Percentiles rank a stretch among this genome's conserved stretches.
phyloP scores from a whole-genome alignment of 2,797 vertebrate species.

The Holocentrus rufus region DNA sequence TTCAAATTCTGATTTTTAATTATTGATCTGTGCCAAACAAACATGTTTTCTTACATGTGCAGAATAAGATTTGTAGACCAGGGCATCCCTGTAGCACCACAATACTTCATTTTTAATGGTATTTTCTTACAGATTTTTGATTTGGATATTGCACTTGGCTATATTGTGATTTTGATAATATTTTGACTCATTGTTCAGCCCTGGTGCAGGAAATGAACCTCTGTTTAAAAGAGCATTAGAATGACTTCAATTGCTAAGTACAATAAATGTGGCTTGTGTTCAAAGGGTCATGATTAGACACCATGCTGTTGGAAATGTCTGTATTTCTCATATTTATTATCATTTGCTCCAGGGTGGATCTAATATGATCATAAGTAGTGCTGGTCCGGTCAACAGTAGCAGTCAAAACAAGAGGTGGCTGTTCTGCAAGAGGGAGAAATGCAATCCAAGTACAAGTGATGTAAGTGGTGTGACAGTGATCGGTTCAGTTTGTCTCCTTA shows the following conservation, averaged over 20 bases:
- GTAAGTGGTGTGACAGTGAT: conserved; percentile 74
- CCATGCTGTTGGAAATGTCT: background rate
- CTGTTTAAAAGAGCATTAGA: background rate
- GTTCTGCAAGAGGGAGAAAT: conserved; percentile 74
- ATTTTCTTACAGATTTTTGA: no score
- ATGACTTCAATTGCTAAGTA: background rate
- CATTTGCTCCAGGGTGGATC: conserved; percentile 83
- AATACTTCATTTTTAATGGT: no score
- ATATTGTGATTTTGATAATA: no score
- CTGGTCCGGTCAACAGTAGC: conserved; percentile 80
- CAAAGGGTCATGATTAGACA: background rate
- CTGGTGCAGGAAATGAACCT: background rate
- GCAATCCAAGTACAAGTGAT: conserved; percentile 76
- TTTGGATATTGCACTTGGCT: no score
- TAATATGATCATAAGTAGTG: conserved; percentile 83
- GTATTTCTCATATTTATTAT: background rate
- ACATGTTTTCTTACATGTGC: no score
- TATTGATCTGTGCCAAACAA: no score
- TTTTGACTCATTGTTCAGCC: no score
- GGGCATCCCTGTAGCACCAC: no score
- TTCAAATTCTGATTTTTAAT: no score
- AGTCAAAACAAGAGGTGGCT: conserved; percentile 81
- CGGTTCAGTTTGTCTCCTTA: background rate
- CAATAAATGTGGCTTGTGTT: background rate
- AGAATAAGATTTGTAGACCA: no score